Percentiles rank a stretch among this genome's conserved stretches.
phyloP scores from a whole-genome alignment of 2,888 invertebrate species.

The Diploptera punctata region DNA sequence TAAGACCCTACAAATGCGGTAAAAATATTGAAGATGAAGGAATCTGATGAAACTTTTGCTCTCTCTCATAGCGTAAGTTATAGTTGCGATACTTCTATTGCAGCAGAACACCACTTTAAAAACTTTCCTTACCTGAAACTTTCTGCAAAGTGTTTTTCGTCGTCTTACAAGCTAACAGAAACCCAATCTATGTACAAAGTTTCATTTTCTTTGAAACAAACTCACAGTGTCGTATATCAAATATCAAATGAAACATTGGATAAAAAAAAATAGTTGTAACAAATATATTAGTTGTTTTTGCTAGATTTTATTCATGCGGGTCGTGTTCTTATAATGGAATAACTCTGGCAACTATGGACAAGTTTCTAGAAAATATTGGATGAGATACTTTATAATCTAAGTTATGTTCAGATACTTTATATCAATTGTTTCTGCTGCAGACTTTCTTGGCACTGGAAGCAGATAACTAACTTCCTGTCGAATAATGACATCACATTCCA shows the following conservation, averaged over 20 bases:
- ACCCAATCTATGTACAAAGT: background rate
- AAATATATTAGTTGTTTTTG: background rate
- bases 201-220: conserved; percentile 8
- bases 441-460: background rate
- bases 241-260: conserved; percentile 1
- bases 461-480: too few species aligned
- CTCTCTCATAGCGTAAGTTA: background rate
- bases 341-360: background rate
- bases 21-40: too few species aligned
- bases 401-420: background rate
- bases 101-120: background rate
- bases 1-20: too few species aligned
- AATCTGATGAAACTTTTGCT: background rate
- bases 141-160: background rate
- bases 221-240: background rate
- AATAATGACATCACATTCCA: too few species aligned
- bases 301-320: background rate
- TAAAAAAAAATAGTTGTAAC: background rate
- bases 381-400: background rate
- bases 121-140: conserved; percentile 11
- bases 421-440: background rate
- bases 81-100: conserved; percentile 3
- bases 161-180: background rate
- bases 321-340: background rate
- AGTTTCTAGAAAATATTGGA: background rate